Percentiles rank a stretch among this genome's conserved stretches.
Evolutionary conservation across 2,113 vertebrate species (phyloP).

Genomic region (Spea multiplicata): DNA sequence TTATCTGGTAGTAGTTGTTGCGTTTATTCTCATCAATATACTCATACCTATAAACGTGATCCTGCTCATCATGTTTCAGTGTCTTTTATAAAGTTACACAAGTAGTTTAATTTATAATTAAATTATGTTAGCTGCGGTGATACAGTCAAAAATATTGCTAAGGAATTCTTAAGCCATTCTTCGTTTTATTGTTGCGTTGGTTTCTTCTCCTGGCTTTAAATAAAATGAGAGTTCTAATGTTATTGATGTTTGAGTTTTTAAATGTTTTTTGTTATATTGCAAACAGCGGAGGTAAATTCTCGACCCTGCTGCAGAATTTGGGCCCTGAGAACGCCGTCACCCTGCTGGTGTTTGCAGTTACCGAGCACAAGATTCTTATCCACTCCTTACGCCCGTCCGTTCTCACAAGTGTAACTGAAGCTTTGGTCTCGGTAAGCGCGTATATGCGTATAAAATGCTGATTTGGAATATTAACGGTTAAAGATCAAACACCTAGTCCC

Average conservation of each 20-base stretch:
- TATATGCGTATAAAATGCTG: not conserved
- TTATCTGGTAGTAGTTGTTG: no score
- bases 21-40: no score
- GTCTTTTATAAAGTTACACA: no score
- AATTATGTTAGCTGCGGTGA: no score
- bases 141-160: no score
- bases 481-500: not conserved
- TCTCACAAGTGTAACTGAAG: conserved; percentile 96
- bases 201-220: no score
- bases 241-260: not conserved
- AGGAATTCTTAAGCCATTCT: no score
- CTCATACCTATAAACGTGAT: no score
- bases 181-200: no score
- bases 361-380: conserved; percentile 97
- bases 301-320: conserved; percentile 90
- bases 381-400: conserved; percentile 94
- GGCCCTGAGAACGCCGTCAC: conserved; percentile 93
- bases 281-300: conserved; percentile 88
- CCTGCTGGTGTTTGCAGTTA: conserved; percentile 91
- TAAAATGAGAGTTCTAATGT: not conserved
- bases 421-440: conserved; percentile 90
- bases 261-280: not conserved
- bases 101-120: no score
- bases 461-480: not conserved
- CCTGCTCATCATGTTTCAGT: no score